Evolutionary conservation across 37 sponge, comb jelly and placozoan genomes (phyloP), one percentile per base, ranked within the genome.

Genomic region (Mnemiopsis leidyi): DNA sequence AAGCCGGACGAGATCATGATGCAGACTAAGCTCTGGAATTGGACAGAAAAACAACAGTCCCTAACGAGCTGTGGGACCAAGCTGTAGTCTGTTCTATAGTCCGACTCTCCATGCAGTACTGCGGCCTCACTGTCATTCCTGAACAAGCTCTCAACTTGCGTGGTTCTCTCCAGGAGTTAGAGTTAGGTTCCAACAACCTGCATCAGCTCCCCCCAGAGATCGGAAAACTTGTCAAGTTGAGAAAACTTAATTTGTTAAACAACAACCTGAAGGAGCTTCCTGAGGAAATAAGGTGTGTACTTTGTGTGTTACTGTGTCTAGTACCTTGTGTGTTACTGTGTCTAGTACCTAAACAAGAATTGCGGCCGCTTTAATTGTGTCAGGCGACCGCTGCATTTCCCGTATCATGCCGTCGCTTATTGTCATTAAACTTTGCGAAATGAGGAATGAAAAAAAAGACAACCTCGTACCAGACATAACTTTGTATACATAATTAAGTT

Each of bases 241-340:
- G 61, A 61, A 85, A 85, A 39, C 61, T 85, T 20, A 85, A 85
- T 25, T 1, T 85, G 7, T 23, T 85, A 7, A 85, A 85, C 30
- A 85, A 85, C 90, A 85, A 40, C 7, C 61, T 85, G 28, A 85
- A 33, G 90, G 90, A 85, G 16, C 90, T 85, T 24, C 90, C 90
- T 18, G 38, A 1, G 0, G 90, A 85, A 33, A 28, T 36, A 25
- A 85, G 90, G 90, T 85, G n/a, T n/a, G n/a, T n/a, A n/a, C n/a
- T n/a, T n/a, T n/a, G 61, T 48, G 61, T 48, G 13, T 48, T 48
- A 48, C 13, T 18, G 61, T 48, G 61, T 48, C 13, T 48, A n/a
- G n/a, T n/a, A n/a, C n/a, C n/a, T n/a, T n/a, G 61, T 48, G 61
- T 48, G 13, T 48, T 48, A 48, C 13, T 18, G 61, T 48, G 61